These are phyloP conservation scores for Arenaria interpres DNA, from an alignment of 2,113 vertebrate genomes.

Conservation along the genomic window DNA sequence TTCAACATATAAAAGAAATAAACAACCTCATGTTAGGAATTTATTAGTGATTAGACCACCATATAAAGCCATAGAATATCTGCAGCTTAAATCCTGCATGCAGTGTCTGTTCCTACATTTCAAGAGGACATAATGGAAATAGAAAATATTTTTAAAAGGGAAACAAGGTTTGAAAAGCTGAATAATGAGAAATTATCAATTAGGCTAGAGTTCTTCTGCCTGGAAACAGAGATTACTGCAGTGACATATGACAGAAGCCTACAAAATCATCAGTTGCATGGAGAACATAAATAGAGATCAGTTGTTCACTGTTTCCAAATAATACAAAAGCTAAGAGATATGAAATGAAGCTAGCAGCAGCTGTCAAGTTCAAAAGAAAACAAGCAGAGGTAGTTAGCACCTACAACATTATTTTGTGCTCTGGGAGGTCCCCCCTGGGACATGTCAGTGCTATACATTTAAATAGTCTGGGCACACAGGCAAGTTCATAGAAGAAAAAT, in stretches of 20 bases:
- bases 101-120: neutral
- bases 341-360: neutral
- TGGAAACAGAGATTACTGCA: slow-evolving; percentile 33
- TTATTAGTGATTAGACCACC: neutral
- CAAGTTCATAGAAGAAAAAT: neutral
- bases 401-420: neutral
- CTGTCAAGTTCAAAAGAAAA: neutral
- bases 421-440: neutral
- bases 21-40: neutral
- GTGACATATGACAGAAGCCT: neutral
- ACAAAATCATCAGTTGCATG: neutral
- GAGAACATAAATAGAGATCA: neutral
- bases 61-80: neutral
- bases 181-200: neutral
- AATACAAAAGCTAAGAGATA: neutral
- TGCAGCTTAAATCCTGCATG: neutral
- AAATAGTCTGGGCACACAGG: neutral
- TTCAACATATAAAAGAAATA: neutral
- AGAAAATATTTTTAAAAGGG: neutral
- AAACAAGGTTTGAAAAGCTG: neutral
- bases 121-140: neutral
- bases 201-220: neutral
- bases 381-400: neutral
- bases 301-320: neutral
- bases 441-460: neutral